Base-by-base conservation (phyloP, 2,797 vertebrate genomes). In the Cirrhinus mrigala region DNA sequence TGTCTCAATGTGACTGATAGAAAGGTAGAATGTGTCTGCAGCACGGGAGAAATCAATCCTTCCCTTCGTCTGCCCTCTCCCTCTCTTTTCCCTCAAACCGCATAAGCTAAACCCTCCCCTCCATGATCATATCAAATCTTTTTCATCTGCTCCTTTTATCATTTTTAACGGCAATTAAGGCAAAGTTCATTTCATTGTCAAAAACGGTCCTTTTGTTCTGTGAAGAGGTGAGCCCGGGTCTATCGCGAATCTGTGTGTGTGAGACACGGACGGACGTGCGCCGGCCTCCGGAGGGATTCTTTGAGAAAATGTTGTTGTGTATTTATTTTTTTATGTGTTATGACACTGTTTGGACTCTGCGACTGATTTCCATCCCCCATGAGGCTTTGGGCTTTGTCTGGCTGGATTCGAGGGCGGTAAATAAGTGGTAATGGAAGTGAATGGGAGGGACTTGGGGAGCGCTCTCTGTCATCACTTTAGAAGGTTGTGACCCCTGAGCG, bases 401-500 rank as follows among this genome's bases (percentile, higher is more conserved):
- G 91, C 84, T 86, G 90, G 91, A 94, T 94, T 94, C 90, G 89
- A 91, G 89, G 92, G 92, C 68, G 90, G 94, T 94, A 95, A 95
- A 94, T 95, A 95, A 94, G 94, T 94, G 91, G 94, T 95, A 95
- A 95, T 95, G 92, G 93, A 92, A 93, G 93, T 92, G 94, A 93
- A 94, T 92, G 91, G 93, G 92, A 92, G 91, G 93, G 93, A 93
- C 91, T 93, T 91, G 90, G 91, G 92, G 92, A 89, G 88, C 91
- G 90, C 93, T 95, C 94, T 94, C 94, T 95, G 95, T 96, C 94
- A 95, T 95, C 95, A 93, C 94, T 95, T 96, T 95, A 92, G 94
- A 94, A 95, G 95, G 95, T 95, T 94, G 93, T 90, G 95, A 96
- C 95, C 95, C 94, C 82, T 92, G 93, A 94, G 93, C 94, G 91